Evolutionary conservation across 1,140 invertebrate genomes (phyloP).

Genomic region (Drosophila burlai): DNA sequence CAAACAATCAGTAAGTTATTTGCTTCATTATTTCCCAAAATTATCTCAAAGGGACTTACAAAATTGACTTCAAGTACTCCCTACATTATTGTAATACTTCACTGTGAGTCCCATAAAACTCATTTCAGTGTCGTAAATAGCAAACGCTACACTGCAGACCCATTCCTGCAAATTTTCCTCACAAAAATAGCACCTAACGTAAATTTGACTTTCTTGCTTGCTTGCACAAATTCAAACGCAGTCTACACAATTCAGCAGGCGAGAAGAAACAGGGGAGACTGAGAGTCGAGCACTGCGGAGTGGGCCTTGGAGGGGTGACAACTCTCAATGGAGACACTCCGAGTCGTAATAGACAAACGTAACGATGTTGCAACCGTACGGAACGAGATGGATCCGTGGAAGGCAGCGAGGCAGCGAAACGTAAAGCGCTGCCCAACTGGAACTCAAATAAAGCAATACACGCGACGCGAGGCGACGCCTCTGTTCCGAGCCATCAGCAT

Average conservation of each 20-base stretch:
- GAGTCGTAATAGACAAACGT: conserved; percentile 76
- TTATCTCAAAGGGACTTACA: background rate
- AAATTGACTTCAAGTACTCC: background rate
- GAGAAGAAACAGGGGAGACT: background rate
- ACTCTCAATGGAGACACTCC: conserved; percentile 64
- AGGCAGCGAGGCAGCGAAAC: conserved; percentile 53
- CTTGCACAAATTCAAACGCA: conserved; percentile 73
- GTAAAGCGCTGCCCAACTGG: conserved; percentile 51
- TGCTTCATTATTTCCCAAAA: background rate
- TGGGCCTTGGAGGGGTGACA: conserved; percentile 23
- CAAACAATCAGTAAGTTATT: background rate
- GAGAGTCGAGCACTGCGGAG: background rate
- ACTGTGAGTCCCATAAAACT: conserved; percentile 1
- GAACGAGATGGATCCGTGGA: conserved; percentile 26
- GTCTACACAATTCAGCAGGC: conserved; percentile 53
- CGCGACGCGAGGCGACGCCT: conserved; percentile 21
- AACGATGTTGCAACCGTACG: conserved; percentile 69
- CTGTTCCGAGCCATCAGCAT: conserved; percentile 54
- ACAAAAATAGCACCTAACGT: conserved; percentile 45
- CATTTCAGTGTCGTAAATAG: conserved; percentile 20
- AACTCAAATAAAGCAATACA: conserved; percentile 47
- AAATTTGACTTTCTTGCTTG: conserved; percentile 78
- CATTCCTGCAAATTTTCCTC: conserved; percentile 10
- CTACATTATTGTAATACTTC: conserved; percentile 1
- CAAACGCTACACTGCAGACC: conserved; percentile 9